Conservation (phyloP, 2,888 invertebrate genomes). For the Eupelmus urozonus region DNA sequence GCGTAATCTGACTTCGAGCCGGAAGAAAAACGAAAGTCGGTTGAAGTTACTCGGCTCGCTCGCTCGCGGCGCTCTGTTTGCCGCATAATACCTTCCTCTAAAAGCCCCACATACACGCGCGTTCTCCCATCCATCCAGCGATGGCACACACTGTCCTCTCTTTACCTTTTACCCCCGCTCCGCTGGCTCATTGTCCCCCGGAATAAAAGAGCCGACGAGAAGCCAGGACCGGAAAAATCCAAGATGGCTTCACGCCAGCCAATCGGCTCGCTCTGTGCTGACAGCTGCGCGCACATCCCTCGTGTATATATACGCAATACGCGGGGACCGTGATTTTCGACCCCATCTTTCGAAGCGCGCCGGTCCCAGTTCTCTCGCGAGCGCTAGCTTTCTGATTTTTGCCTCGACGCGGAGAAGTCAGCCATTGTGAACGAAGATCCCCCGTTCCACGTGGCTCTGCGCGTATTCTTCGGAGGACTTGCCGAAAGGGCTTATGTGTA, state of each 20-base stretch:
- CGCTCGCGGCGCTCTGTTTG: too few species aligned
- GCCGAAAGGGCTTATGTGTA: too few species aligned
- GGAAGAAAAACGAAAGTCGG: conserved; percentile 26
- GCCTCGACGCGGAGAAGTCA: conserved; percentile 76
- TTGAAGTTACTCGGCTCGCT: conserved; percentile 34
- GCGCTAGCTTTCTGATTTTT: conserved; percentile 77
- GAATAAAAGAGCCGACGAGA: conserved; percentile 67
- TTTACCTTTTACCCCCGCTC: conserved; percentile 41
- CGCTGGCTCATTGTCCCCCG: conserved; percentile 62
- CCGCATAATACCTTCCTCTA: conserved; percentile 5
- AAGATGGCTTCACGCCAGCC: conserved; percentile 73
- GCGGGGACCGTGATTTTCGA: conserved; percentile 48
- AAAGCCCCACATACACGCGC: background rate
- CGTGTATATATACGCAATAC: conserved; percentile 17
- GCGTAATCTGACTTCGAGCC: conserved; percentile 31
- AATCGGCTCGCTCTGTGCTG: conserved; percentile 69
- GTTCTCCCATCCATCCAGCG: background rate
- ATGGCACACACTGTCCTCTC: conserved; percentile 7
- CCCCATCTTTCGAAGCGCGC: conserved; percentile 20
- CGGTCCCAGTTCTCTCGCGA: conserved; percentile 59
- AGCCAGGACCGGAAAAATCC: conserved; percentile 75
- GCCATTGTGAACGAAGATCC: conserved; percentile 70
- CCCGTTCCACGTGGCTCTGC: background rate
- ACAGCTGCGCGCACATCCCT: conserved; percentile 75
- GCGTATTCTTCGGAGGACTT: too few species aligned